Evolutionary conservation across 2,888 invertebrate genomes (phyloP).

Genomic region (Zonitis immaculata): DNA sequence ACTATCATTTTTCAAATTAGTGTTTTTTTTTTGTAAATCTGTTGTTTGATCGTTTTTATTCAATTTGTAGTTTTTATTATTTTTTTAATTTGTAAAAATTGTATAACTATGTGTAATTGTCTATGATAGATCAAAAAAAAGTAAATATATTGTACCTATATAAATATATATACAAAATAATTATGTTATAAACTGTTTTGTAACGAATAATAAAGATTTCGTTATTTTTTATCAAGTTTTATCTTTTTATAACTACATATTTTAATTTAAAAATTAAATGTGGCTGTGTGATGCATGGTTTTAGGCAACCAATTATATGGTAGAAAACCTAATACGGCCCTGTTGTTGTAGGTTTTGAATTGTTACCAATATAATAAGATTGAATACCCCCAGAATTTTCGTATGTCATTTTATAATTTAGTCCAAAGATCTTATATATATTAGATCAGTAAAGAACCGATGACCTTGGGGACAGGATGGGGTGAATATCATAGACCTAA

Average conservation of each 20-base stretch:
- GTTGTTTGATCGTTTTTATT: not conserved
- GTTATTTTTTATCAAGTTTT: conserved; percentile 16
- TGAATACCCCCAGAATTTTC: not conserved
- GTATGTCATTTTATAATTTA: conserved; percentile 8
- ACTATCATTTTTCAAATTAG: too few relatives aligned
- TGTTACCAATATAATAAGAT: not conserved
- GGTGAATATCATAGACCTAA: too few relatives aligned
- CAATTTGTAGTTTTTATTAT: not conserved
- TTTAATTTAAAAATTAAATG: too few relatives aligned
- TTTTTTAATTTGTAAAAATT: conserved; percentile 8
- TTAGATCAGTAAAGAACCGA: too few relatives aligned
- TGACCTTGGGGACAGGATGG: too few relatives aligned
- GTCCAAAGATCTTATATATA: too few relatives aligned
- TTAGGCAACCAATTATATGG: too few relatives aligned
- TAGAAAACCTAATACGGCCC: too few relatives aligned
- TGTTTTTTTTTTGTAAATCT: not conserved
- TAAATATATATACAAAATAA: conserved; percentile 12
- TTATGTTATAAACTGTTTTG: conserved; percentile 14
- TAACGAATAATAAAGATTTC: conserved; percentile 21
- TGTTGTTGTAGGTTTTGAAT: not conserved
- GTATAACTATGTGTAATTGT: conserved; percentile 21
- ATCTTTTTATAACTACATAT: too few relatives aligned
- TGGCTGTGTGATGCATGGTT: too few relatives aligned
- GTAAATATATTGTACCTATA: conserved; percentile 15
- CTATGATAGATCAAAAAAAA: conserved; percentile 17